Evolutionary conservation across 2,888 invertebrate species (phyloP), one percentile per base, ranked within the genome.

Genomic region (Drosophila ezoana): DNA sequence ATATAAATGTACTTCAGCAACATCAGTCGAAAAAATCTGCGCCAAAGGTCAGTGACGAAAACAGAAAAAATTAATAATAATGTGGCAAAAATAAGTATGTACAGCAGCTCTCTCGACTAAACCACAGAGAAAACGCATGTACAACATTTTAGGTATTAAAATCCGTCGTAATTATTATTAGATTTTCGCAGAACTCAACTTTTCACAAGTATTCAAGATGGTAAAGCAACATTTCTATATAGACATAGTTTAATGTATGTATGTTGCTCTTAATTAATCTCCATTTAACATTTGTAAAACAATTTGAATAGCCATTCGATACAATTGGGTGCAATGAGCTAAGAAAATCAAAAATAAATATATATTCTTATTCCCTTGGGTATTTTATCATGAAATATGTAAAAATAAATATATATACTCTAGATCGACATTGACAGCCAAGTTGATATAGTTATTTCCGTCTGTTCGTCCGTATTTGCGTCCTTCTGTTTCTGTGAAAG

Each of bases 11-110:
- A 47, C 47, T 16, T 64, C 18, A 57, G 51, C 20, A 70, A 53
- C 73, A 65, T 68, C 68, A 49, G 51, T 40, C 35, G 52, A 74
- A 14, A 40, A 62, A 70, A 41, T 41, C 45, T 60, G 63, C 53
- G 41, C 9, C 62, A 69, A 75, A 79, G 79, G 78, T 81, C 81
- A 71, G 76, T 67, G 79, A 52, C 47, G 64, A 66, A 41, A 44
- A 63, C 28, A 58, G 16, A 52, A 62, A 32, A 13, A 20, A 45
- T 57, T 0, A 53, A 72, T 60, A 48, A 65, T 60, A 44, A 20
- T 14, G 23, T 44, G 37, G 20, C 20, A 23, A 14, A 51, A 51
- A n/a, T n/a, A n/a, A 18, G 20, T 51, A 9, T 51, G 37, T 23
- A 3, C 8, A 23, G 49, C 35, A n/a, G 20, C 35, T 28, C 28